A percentile compares a stretch with the other conserved stretches of the same genome.
Evolutionary conservation across 2,888 invertebrate genomes (phyloP).

Genomic region (Keiferia lycopersicella): DNA sequence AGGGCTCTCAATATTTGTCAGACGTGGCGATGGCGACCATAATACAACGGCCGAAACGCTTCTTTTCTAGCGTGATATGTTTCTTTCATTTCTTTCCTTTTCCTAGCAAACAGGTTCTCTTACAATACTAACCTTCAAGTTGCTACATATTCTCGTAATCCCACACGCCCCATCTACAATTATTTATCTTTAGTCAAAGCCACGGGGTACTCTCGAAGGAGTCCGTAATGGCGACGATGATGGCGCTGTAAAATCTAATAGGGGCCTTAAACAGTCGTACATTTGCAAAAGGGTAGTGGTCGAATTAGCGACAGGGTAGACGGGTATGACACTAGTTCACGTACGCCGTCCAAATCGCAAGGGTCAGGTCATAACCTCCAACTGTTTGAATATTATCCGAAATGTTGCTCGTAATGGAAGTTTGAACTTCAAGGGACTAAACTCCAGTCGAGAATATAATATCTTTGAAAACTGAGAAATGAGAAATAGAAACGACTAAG

Average conservation of each 20-base stretch:
- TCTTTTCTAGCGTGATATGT: too few relatives aligned
- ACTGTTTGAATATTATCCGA: constrained; percentile 25
- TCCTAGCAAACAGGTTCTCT: too few relatives aligned
- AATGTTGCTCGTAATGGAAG: constrained; percentile 26
- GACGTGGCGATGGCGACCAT: too few relatives aligned
- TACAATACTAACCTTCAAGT: too few relatives aligned
- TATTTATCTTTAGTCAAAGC: neutral
- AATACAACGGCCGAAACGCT: too few relatives aligned
- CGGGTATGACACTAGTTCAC: constrained; percentile 33
- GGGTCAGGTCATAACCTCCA: constrained; percentile 28
- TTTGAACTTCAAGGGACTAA: constrained; percentile 24
- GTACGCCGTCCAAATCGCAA: constrained; percentile 29
- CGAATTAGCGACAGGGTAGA: constrained; percentile 43
- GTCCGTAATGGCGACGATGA: constrained; percentile 63
- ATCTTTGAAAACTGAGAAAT: neutral
- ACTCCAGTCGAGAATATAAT: neutral
- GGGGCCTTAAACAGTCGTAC: constrained; percentile 57
- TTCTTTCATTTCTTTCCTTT: too few relatives aligned
- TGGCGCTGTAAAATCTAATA: constrained; percentile 74
- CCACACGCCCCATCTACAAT: neutral
- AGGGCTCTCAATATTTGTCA: too few relatives aligned
- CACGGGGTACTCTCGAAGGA: constrained; percentile 58
- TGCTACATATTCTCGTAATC: neutral
- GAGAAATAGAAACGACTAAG: neutral
- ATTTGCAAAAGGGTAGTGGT: constrained; percentile 39